Percentiles rank a stretch among this genome's conserved stretches.
These are phyloP conservation scores for Iphiclides podalirius DNA, from an alignment of 2,888 invertebrate genomes.

Conservation along the genomic window DNA sequence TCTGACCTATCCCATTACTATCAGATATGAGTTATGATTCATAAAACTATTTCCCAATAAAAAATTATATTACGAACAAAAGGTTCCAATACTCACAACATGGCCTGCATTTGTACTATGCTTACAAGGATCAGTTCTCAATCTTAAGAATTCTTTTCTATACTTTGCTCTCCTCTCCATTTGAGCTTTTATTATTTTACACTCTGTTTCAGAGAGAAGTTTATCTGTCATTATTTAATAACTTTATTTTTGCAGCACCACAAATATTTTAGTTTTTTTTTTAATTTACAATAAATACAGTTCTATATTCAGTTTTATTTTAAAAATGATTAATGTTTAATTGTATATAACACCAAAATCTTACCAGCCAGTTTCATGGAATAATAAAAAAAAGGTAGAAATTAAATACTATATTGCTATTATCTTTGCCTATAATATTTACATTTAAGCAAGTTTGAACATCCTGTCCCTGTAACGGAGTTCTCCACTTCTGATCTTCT, in stretches of 20 bases:
- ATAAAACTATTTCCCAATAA: no score
- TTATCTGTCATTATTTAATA: constrained; percentile 44
- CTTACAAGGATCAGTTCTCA: constrained; percentile 83
- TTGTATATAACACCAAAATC: background rate
- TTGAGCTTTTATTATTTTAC: constrained; percentile 78
- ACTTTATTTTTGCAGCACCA: no score
- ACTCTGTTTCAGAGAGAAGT: constrained; percentile 72
- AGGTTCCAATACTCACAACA: constrained; percentile 84
- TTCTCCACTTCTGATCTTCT: constrained; percentile 83
- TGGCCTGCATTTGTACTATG: constrained; percentile 83
- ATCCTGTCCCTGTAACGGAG: constrained; percentile 86
- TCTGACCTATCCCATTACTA: no score
- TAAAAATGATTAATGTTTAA: no score
- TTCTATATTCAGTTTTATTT: background rate
- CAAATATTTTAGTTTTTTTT: background rate
- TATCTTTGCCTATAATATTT: background rate
- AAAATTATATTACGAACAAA: no score
- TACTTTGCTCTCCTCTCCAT: constrained; percentile 78
- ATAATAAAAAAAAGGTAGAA: background rate
- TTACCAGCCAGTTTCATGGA: constrained; percentile 4
- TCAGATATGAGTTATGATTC: no score
- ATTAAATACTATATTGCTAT: constrained; percentile 18
- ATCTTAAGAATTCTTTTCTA: constrained; percentile 84
- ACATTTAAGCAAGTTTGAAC: constrained; percentile 49
- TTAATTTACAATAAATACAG: no score